Evolutionary conservation across 2,888 invertebrate genomes (phyloP).

Genomic region (Argynnis bischoffii): DNA sequence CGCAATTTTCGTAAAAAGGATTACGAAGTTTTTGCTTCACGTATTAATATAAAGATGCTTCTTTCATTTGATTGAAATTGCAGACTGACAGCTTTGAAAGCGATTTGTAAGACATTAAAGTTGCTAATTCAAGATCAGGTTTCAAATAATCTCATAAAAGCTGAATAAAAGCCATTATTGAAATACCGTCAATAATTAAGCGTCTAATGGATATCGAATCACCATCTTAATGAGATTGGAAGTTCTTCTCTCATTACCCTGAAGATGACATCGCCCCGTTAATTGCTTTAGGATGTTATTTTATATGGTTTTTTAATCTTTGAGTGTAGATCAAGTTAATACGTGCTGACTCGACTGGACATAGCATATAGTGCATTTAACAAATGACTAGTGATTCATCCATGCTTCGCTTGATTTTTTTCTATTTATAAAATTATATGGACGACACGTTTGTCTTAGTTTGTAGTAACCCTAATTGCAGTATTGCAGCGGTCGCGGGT

Average conservation of each 20-base stretch:
- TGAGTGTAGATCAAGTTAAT: no score
- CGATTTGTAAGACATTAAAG: not conserved
- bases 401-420: no score
- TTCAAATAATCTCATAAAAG: constrained; percentile 10
- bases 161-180: constrained; percentile 22
- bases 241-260: constrained; percentile 33
- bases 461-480: no score
- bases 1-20: no score
- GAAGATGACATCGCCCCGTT: constrained; percentile 6
- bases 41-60: no score
- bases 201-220: constrained; percentile 35
- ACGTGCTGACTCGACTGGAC: no score
- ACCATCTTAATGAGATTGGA: constrained; percentile 34
- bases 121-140: constrained; percentile 6
- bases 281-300: not conserved
- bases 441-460: no score
- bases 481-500: no score
- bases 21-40: no score
- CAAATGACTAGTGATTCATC: no score
- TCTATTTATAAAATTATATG: no score
- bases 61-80: not conserved
- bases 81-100: constrained; percentile 3
- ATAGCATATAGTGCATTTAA: no score
- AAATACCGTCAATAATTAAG: constrained; percentile 33
- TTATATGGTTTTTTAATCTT: not conserved